Base-by-base conservation (phyloP, 1,140 invertebrate genomes). In the Drosophila littoralis region DNA sequence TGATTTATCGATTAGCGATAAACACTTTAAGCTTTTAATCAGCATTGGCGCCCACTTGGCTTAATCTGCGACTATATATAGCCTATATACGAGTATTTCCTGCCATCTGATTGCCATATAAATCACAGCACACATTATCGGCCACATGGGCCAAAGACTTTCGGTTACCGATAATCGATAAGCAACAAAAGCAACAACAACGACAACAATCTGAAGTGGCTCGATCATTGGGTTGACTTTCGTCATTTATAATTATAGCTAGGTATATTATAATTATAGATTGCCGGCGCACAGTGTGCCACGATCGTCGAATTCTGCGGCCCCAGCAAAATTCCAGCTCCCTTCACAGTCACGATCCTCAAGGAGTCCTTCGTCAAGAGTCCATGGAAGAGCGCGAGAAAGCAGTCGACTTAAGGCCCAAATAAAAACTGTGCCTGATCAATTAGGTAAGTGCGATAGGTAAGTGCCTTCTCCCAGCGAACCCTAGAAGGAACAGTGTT, bases 221-320 rank as follows among this genome's bases (percentile, higher is more conserved):
- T 32, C 57, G 70, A 73, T 68, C 54, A 57, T 68, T 60, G 48
- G 43, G 46, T 68, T 67, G 58, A 75, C 71, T 89, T 88, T 88
- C 79, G 83, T 86, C 83, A 86, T 86, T 79, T 79, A 88, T 88
- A 86, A 86, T 88, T 86, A 88, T 86, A 86, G 82, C 79, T 33
- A 45, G 66, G 73, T 15, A 57, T 73, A 88, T 71, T 86, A 68
- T 86, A 82, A 86, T 88, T 83, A 86, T 83, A 88, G 83, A 88
- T 82, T 88, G 70, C 12, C 38, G 13, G n/a, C 4, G 12, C 9
- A 55, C 40, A 50, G 33, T 48, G 28, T 33, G 6, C 9, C 10
- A 33, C 9, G 13, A 59, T 35, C 28, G 10, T 54, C 9, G 8
- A 70, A 5, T 28, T 28, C 4, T 28, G 22, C 0, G 22, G 22